Conservation (phyloP, 2,797 vertebrate species). For the Brachyrhaphis roseni region DNA sequence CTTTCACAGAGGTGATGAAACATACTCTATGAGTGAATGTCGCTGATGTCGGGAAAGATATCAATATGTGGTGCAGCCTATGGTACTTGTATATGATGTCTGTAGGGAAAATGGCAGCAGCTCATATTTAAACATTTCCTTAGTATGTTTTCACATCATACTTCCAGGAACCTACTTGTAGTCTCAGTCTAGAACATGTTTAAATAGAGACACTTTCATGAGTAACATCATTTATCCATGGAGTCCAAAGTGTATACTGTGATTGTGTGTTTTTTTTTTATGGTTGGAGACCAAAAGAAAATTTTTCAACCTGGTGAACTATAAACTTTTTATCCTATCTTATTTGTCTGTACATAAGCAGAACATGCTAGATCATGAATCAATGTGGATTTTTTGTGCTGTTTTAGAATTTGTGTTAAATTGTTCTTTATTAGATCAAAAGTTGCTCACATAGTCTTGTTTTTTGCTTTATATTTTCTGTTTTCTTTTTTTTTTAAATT, state of each 20-base stretch:
- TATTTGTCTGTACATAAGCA: not conserved
- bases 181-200: constrained; percentile 3
- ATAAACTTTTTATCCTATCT: too few relatives aligned
- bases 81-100: constrained; percentile 43
- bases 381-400: not conserved
- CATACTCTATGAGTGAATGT: constrained; percentile 33
- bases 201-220: not conserved
- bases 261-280: too few relatives aligned
- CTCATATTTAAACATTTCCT: constrained; percentile 16
- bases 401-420: not conserved
- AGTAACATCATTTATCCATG: too few relatives aligned
- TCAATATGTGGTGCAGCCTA: constrained; percentile 33
- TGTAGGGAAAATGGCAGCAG: constrained; percentile 19
- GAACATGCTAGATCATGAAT: constrained; percentile 1
- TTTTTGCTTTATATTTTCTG: too few relatives aligned
- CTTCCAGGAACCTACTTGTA: constrained; percentile 13
- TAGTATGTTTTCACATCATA: constrained; percentile 11
- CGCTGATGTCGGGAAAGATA: constrained; percentile 42
- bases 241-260: too few relatives aligned
- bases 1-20: constrained; percentile 52
- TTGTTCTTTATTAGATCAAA: not conserved
- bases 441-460: not conserved
- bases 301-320: too few relatives aligned
- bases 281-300: too few relatives aligned
- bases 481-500: not conserved